phyloP scores from a whole-genome alignment of 2,113 vertebrate species.

The Coptodon bakossiorum region DNA sequence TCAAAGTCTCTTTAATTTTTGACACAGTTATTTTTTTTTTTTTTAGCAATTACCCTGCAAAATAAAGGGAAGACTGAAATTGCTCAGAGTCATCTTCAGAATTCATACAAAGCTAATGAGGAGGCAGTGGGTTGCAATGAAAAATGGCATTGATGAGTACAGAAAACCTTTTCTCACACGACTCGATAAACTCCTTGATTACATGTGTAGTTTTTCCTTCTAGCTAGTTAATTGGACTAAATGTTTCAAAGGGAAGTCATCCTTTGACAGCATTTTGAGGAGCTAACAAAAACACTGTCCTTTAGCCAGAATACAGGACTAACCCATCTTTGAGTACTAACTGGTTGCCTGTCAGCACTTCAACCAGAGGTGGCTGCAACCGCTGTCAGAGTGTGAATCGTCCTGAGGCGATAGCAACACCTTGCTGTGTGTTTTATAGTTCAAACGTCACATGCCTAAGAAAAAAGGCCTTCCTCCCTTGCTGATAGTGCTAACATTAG shows the following conservation, averaged over 20 bases:
- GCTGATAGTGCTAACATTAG: background rate
- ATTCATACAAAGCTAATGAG: background rate
- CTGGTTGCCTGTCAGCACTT: background rate
- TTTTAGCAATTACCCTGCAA: background rate
- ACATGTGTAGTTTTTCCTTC: background rate
- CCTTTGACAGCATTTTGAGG: background rate
- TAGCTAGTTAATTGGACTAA: background rate
- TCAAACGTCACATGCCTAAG: background rate
- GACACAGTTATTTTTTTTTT: background rate
- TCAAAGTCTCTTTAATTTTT: background rate
- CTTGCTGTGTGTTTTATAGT: background rate
- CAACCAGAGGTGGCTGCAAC: background rate
- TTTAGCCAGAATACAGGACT: background rate
- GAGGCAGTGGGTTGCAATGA: background rate
- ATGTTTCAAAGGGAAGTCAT: background rate
- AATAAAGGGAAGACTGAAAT: background rate
- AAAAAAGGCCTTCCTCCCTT: background rate
- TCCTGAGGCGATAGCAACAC: background rate
- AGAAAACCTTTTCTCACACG: background rate
- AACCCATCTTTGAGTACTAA: background rate
- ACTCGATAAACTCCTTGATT: background rate
- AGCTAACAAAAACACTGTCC: background rate
- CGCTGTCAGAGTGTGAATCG: background rate
- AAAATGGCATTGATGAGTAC: background rate
- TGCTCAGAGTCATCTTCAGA: background rate